phyloP scores from a whole-genome alignment of 2,888 invertebrate species.

The Chamaedrilus cognettii region DNA sequence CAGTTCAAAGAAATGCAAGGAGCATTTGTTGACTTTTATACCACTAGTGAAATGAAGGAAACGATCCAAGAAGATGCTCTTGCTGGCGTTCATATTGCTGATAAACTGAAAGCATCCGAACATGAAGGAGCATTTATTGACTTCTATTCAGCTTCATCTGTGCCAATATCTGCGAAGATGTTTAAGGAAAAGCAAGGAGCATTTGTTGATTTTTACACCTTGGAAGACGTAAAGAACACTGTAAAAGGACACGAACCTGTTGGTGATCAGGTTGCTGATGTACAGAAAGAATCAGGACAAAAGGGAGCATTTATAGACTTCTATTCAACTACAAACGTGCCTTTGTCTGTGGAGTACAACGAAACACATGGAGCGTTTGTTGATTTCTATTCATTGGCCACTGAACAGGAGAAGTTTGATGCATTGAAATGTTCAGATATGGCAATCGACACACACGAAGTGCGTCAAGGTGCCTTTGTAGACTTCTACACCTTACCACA shows the following conservation, averaged over 20 bases:
- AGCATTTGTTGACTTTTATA: not conserved
- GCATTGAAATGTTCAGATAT: too few relatives aligned
- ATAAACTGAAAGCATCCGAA: not conserved
- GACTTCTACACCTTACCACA: too few relatives aligned
- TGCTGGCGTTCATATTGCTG: too few relatives aligned
- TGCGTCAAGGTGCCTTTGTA: too few relatives aligned
- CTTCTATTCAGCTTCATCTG: not conserved
- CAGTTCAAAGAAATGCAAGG: too few relatives aligned
- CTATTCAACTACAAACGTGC: not conserved
- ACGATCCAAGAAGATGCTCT: too few relatives aligned
- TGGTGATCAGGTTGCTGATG: too few relatives aligned
- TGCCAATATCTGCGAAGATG: not conserved
- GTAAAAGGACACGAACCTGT: too few relatives aligned
- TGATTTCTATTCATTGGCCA: not conserved
- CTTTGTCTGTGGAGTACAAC: not conserved
- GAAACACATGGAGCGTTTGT: not conserved
- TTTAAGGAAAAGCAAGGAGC: too few relatives aligned
- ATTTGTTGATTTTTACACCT: not conserved
- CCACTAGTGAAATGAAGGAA: not conserved
- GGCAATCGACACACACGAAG: too few relatives aligned
- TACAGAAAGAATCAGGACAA: not conserved
- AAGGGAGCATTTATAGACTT: constrained; percentile 1
- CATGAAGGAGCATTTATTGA: not conserved
- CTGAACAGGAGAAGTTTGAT: not conserved
- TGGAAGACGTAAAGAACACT: too few relatives aligned